These are phyloP conservation scores for Sebastiscus albofasciatus DNA, from an alignment of 2,797 vertebrate species.

Conservation along the genomic window DNA sequence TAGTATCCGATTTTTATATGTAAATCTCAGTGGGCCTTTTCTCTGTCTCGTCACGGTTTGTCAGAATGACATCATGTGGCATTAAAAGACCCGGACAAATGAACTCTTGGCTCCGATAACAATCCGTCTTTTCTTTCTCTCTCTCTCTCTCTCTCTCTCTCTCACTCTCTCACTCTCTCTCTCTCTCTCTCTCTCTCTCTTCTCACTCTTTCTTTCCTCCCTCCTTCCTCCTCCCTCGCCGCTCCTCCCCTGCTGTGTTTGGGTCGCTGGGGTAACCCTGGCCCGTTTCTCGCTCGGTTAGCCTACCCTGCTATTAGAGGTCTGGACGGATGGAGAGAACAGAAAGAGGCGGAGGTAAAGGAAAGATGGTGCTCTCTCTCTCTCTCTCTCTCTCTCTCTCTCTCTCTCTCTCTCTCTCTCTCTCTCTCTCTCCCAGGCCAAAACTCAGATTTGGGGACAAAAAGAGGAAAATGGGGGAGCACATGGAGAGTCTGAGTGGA, in stretches of 20 bases:
- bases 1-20: not conserved
- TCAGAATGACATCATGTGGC: constrained; percentile 58
- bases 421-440: constrained; percentile 6
- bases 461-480: constrained; percentile 33
- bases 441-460: constrained; percentile 54
- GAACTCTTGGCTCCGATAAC: constrained; percentile 63
- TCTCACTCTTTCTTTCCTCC: constrained; percentile 6
- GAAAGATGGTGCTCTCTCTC: constrained; percentile 43
- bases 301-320: constrained; percentile 86
- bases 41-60: constrained; percentile 31
- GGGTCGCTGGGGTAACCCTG: constrained; percentile 80
- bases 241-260: constrained; percentile 67
- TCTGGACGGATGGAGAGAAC: constrained; percentile 70
- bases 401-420: not conserved
- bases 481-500: constrained; percentile 8
- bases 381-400: not conserved
- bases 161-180: not conserved
- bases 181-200: constrained; percentile 7
- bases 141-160: constrained; percentile 4
- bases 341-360: constrained; percentile 56
- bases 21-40: not conserved
- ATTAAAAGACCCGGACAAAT: constrained; percentile 49
- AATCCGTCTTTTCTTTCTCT: constrained; percentile 51
- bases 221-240: constrained; percentile 1
- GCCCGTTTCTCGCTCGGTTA: constrained; percentile 71